These are phyloP conservation scores for Vannuccia rotundouncinata DNA, from an alignment of 2,888 invertebrate genomes.

Conservation along the genomic window DNA sequence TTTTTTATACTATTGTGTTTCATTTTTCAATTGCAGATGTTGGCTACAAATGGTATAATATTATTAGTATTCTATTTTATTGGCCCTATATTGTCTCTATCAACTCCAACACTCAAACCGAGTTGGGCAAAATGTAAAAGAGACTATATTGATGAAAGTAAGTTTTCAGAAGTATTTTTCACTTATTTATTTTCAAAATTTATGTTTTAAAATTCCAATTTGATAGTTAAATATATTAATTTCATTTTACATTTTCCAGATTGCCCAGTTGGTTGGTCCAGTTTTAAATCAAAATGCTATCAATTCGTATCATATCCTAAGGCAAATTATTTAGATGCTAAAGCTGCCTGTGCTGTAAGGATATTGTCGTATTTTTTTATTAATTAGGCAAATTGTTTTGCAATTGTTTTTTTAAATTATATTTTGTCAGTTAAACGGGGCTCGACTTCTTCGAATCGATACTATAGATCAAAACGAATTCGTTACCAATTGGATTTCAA, in stretches of 20 bases:
- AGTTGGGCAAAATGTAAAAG: background rate
- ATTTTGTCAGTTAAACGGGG: background rate
- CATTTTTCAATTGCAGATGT: background rate
- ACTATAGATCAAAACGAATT: background rate
- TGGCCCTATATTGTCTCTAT: background rate
- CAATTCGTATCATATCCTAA: background rate
- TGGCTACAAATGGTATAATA: background rate
- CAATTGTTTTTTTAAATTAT: background rate
- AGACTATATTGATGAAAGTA: background rate
- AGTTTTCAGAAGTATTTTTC: too few species aligned
- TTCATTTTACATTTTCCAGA: too few species aligned
- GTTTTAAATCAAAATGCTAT: background rate
- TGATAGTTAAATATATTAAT: too few species aligned
- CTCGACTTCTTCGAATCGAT: background rate
- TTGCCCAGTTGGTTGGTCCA: conserved; percentile 4
- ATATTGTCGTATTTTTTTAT: background rate
- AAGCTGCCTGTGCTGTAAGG: background rate
- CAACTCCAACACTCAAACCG: background rate
- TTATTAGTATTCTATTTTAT: background rate
- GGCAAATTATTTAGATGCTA: background rate
- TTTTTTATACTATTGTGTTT: too few species aligned
- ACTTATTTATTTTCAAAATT: too few species aligned
- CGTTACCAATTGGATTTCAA: background rate
- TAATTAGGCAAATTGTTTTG: background rate
- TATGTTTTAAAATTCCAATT: too few species aligned